Percentiles rank a stretch among this genome's conserved stretches.
These are phyloP conservation scores for Furcula furcula DNA, from an alignment of 2,888 invertebrate species.

Conservation along the genomic window DNA sequence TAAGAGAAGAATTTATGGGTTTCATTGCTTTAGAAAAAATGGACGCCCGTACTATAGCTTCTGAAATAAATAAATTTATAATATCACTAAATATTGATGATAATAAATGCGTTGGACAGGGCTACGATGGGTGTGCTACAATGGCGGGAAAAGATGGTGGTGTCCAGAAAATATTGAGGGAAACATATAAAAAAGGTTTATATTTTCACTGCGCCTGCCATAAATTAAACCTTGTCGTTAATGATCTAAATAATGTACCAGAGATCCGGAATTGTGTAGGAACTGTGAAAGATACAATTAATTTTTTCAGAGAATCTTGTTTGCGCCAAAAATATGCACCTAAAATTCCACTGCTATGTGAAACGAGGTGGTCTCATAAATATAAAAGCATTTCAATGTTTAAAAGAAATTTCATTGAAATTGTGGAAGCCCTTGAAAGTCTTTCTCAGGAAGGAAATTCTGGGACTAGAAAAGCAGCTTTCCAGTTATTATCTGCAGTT, in stretches of 20 bases:
- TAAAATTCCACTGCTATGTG: constrained; percentile 13
- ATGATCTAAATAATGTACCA: constrained; percentile 22
- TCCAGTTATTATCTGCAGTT: constrained; percentile 8
- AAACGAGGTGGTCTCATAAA: constrained; percentile 18
- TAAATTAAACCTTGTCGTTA: constrained; percentile 26
- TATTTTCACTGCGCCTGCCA: constrained; percentile 23
- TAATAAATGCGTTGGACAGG: constrained; percentile 18
- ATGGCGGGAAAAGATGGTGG: constrained; percentile 13
- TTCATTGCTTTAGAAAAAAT: constrained; percentile 9
- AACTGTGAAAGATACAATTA: constrained; percentile 21
- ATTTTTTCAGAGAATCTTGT: constrained; percentile 25
- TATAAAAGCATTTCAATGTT: constrained; percentile 17
- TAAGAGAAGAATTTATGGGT: constrained; percentile 10
- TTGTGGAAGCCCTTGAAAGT: constrained; percentile 7
- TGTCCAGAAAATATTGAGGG: constrained; percentile 6
- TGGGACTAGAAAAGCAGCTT: constrained; percentile 7
- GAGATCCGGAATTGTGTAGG: constrained; percentile 22
- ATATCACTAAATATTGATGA: constrained; percentile 2
- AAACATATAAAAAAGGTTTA: constrained; percentile 8
- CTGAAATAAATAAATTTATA: constrained; percentile 5
- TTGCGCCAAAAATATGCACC: constrained; percentile 13
- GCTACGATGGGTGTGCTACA: constrained; percentile 29
- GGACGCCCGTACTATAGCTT: constrained; percentile 3
- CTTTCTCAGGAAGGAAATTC: constrained; percentile 9
- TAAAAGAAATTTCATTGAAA: constrained; percentile 12